Evolutionary conservation across 2,797 vertebrate genomes (phyloP), one percentile per base, ranked within the genome.

Genomic region (Vespertilio murinus): DNA sequence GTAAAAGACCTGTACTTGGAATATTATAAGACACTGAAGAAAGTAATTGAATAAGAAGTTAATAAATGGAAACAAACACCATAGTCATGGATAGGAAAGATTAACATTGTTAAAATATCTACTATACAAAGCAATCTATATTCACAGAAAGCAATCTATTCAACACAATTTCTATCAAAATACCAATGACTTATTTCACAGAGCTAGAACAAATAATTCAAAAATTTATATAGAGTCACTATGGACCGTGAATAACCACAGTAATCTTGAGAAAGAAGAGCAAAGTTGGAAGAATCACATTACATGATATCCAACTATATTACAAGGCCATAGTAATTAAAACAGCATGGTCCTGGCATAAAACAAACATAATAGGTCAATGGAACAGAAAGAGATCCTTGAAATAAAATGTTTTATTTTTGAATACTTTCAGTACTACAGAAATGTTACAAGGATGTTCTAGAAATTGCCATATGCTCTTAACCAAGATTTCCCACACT

Each of bases 361-460:
- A 49, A 33, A 49, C 73, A 75, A 45, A 75, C 73, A 49, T 20
- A 75, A 75, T 22, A 49, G 30, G 30, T 49, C 17, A 47, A 12
- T 33, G 30, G 45, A 49, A 75, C 30, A n/a, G 45, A 33, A 75
- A 49, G 5, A 3, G 4, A 33, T 30, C 10, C 30, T 45, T n/a
- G 73, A 49, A 75, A 75, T 75, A 73, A 86, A 67, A 14, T 23
- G 52, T 79, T 56, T 78, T 74, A 35, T 42, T 65, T 95, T 95
- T 74, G 10, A 87, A 67, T 38, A 69, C 6, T 64, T 92, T 87
- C 22, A 45, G 45, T 30, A 42, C 45, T 86, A 87, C 17, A 78
- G 13, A 79, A 87, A 70, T 6, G 52, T 84, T 83, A 54, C 1
- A 83, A 79, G 81, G 42, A 69, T 14, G 74, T 33, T 45, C 73